Evolutionary conservation across 2,888 invertebrate genomes (phyloP), one percentile per base, ranked within the genome.

Genomic region (Drosophila cracens): DNA sequence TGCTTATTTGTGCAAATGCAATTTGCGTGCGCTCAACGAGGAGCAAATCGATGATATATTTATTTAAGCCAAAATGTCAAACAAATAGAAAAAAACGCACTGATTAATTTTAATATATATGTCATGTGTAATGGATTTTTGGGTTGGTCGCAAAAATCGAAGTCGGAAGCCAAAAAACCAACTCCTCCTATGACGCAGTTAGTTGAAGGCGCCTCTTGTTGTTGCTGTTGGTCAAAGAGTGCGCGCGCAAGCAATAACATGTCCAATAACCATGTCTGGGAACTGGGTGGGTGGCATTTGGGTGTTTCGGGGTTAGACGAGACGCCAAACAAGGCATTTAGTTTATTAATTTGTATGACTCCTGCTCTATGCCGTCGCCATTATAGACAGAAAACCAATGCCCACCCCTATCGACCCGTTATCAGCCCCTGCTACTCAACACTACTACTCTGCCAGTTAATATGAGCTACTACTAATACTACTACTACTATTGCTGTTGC

Each of bases 1-100:
- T 10, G 87, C 88, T 27, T 92, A 89, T 74, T 81, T 92, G 40
- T 92, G 92, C 72, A 90, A 91, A 64, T 92, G 92, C 36, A 90
- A 91, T 63, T 51, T 92, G 36, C 89, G 85, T 11, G 70, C 81
- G 0, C 79, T 92, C 4, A 87, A 88, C 49, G 82, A 90, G 21
- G 87, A 92, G 61, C 79, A 72, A 65, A 81, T 92, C 43, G 92
- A 92, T 56, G 87, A 92, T 80, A 74, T 92, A 63, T 64, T 79
- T 33, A 81, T 92, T 61, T 91, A 86, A 77, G 31, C 33, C 36
- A 40, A 40, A n/a, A 16, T 7, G 21, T 4, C 18, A 4, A 7
- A 2, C 36, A 27, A 48, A 11, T 25, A 29, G n/a, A 11, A 51
- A 38, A 51, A 38, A 29, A 7, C 38, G 65, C 34, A 51, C 60